Percentiles rank a stretch among this genome's conserved stretches.
Conservation (phyloP, 2,797 vertebrate species). For the Xenops minutus region DNA sequence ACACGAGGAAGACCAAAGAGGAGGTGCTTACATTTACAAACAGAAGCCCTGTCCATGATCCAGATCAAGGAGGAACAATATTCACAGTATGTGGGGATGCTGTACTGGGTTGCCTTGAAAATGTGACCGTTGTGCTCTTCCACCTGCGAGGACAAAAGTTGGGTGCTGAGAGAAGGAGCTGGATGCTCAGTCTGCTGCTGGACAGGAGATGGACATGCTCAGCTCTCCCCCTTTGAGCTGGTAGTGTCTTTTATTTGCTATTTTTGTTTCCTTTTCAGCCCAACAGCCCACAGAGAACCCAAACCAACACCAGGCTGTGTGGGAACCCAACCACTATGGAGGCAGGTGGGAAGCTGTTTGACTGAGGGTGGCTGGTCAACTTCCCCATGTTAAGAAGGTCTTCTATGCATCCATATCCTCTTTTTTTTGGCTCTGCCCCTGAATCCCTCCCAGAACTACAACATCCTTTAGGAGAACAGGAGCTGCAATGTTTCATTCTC, state of each 20-base stretch:
- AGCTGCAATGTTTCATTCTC: not conserved
- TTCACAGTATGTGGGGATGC: conserved; percentile 98
- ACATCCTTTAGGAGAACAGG: not conserved
- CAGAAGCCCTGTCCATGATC: conserved; percentile 99
- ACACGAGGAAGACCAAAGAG: not conserved
- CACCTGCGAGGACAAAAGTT: conserved; percentile 78
- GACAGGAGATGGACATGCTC: not conserved
- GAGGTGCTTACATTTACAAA: conserved; percentile 91
- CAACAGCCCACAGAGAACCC: not conserved
- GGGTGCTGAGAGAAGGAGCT: conserved; percentile 1
- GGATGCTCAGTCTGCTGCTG: not conserved
- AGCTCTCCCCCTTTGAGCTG: not conserved
- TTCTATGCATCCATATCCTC: not conserved
- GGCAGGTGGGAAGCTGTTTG: not conserved
- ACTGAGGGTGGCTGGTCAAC: not conserved
- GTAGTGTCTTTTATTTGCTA: not conserved
- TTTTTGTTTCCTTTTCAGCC: not conserved
- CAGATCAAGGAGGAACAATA: conserved; percentile 98
- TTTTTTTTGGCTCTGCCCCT: not conserved
- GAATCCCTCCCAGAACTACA: not conserved
- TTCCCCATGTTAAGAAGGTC: not conserved
- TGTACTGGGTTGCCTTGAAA: conserved; percentile 97
- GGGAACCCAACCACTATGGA: rapidly evolving
- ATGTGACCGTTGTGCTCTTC: conserved; percentile 97
- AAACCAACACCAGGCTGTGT: not conserved